Percentiles rank a stretch among this genome's conserved stretches.
Conservation (phyloP, 2,888 invertebrate genomes). For the Pediacus dermestoides region DNA sequence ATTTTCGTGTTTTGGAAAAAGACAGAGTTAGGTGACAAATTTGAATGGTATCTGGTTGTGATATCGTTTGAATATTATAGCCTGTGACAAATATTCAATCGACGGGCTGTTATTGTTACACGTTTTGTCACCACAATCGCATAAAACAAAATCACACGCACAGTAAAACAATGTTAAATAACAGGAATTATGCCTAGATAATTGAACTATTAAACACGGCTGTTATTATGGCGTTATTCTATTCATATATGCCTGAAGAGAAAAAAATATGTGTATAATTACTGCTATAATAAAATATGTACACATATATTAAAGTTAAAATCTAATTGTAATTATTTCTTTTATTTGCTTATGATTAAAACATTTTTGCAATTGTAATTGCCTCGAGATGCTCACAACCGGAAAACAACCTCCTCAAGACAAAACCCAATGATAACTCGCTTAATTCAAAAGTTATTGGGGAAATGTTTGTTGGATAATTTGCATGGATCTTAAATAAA, state of each 20-base stretch:
- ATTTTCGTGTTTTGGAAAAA: too few relatives aligned
- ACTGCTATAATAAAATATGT: too few relatives aligned
- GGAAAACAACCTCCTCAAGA: too few relatives aligned
- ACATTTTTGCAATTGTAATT: too few relatives aligned
- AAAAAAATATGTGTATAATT: background rate
- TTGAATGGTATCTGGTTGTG: constrained; percentile 29
- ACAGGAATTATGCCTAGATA: too few relatives aligned
- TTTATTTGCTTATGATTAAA: too few relatives aligned
- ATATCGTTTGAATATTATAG: constrained; percentile 28
- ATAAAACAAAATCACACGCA: constrained; percentile 12
- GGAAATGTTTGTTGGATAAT: background rate
- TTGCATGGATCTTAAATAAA: constrained; percentile 23
- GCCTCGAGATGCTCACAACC: too few relatives aligned
- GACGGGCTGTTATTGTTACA: constrained; percentile 11
- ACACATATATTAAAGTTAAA: background rate
- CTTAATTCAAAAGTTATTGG: too few relatives aligned
- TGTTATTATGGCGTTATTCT: constrained; percentile 11
- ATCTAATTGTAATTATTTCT: background rate
- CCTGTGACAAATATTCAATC: constrained; percentile 27
- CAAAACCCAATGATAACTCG: too few relatives aligned
- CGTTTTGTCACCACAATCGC: constrained; percentile 13
- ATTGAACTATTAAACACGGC: too few relatives aligned
- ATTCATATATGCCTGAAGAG: background rate
- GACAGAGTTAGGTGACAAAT: constrained; percentile 21
- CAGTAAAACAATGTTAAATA: too few relatives aligned